Evolutionary conservation across 2,888 invertebrate species (phyloP).

Genomic region (Rosalia funebris): DNA sequence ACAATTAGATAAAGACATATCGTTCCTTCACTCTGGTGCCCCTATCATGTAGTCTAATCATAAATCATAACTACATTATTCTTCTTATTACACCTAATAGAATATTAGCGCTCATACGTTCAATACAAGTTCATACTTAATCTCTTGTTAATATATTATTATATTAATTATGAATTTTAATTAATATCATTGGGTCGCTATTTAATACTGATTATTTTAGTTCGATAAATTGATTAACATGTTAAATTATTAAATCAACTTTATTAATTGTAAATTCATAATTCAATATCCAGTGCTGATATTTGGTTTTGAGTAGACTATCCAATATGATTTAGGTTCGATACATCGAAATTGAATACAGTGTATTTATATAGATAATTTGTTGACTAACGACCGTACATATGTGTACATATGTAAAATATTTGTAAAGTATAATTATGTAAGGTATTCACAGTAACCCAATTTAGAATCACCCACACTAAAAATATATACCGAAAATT

Average conservation of each 20-base stretch:
- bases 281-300: constrained; percentile 34
- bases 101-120: constrained; percentile 4
- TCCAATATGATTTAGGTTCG: constrained; percentile 16
- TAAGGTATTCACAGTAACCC: no score
- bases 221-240: constrained; percentile 34
- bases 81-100: constrained; percentile 4
- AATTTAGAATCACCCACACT: no score
- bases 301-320: constrained; percentile 21
- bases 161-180: constrained; percentile 20
- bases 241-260: constrained; percentile 36
- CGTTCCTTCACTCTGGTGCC: background rate
- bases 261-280: constrained; percentile 38
- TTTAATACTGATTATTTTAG: constrained; percentile 28
- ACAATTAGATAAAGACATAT: constrained; percentile 14
- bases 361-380: background rate
- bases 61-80: background rate
- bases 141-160: constrained; percentile 1
- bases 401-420: no score
- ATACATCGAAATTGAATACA: background rate
- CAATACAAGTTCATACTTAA: background rate
- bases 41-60: constrained; percentile 11
- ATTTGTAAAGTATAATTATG: no score
- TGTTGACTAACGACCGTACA: no score
- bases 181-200: constrained; percentile 22
- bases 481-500: no score